phyloP scores from a whole-genome alignment of 2,888 invertebrate genomes.

The Pegoplata infirma region DNA sequence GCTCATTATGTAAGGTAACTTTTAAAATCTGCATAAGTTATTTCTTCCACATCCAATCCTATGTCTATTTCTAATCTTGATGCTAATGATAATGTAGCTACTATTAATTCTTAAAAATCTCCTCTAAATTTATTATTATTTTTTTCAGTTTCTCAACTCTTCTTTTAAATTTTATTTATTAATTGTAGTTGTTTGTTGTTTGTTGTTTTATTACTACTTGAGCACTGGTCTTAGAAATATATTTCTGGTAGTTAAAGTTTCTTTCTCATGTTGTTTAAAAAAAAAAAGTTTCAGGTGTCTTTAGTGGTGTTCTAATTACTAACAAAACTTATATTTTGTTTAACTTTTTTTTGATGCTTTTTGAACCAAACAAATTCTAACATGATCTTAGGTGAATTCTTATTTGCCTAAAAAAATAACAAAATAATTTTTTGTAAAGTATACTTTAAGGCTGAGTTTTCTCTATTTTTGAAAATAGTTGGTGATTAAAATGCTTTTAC shows the following conservation, averaged over 20 bases:
- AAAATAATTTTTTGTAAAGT: conserved; percentile 14
- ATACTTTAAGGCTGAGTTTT: conserved; percentile 49
- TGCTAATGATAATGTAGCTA: too few relatives aligned
- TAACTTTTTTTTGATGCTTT: conserved; percentile 9
- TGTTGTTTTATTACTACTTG: conserved; percentile 33
- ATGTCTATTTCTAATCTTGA: too few relatives aligned
- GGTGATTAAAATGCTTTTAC: conserved; percentile 57
- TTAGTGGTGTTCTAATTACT: conserved; percentile 66
- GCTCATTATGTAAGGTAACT: too few relatives aligned
- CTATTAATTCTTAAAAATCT: too few relatives aligned
- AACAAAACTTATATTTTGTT: conserved; percentile 60
- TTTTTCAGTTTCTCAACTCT: background rate
- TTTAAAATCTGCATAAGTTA: too few relatives aligned
- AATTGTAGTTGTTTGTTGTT: conserved; percentile 40
- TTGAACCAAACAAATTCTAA: background rate
- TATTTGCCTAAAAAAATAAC: background rate
- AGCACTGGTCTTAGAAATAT: conserved; percentile 6
- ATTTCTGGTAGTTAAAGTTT: conserved; percentile 1
- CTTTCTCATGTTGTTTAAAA: background rate
- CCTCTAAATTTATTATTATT: background rate
- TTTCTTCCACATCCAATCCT: too few relatives aligned
- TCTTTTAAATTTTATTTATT: conserved; percentile 35
- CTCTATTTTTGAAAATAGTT: conserved; percentile 51
- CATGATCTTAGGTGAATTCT: conserved; percentile 23
- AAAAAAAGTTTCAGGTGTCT: conserved; percentile 59